Evolutionary conservation across 2,113 vertebrate genomes (phyloP), one percentile per base, ranked within the genome.

Genomic region (Oostethus manadensis): DNA sequence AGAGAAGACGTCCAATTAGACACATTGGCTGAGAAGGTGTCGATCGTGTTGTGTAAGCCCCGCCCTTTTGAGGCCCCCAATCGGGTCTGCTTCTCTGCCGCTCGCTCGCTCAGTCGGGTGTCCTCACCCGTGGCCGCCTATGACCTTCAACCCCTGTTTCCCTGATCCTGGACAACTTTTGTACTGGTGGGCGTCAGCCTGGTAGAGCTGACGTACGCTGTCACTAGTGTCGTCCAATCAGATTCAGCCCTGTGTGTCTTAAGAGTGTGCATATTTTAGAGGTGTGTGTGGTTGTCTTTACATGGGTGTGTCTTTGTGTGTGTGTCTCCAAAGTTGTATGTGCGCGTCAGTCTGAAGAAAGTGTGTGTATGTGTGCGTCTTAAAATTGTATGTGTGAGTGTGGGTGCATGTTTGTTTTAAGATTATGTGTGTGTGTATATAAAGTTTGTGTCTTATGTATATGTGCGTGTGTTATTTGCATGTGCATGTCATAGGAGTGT

Each of bases 221-320:
- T 51, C 20, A 1, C 65, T 66, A 33, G 53, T 47, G 56, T 55
- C 20, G 1, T 55, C 64, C 62, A 63, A 46, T 73, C 64, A 62
- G 18, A 68, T 60, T 22, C 14, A 22, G 45, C 40, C 2, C 38
- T 9, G 35, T 38, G 3, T 38, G 16, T 15, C 23, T 26, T 3
- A 26, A 15, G 10, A 50, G 18, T 58, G 11, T 45, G 43, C 3
- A 2, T 54, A 58, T 50, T 43, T 23, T 64, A 35, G 44, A 21
- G 51, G 9, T 26, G 4, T 42, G 15, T 46, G 16, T 46, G n/a
- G n/a, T n/a, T n/a, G n/a, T n/a, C n/a, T n/a, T 8, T 42, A 8
- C n/a, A 16, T 46, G 17, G 2, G 9, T 46, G 45, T 47, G 16
- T 47, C 3, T 42, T 9, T 45, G 50, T 46, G 14, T 43, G 6